Evolutionary conservation across 2,797 vertebrate species (phyloP).

Genomic region (Brotula barbata): DNA sequence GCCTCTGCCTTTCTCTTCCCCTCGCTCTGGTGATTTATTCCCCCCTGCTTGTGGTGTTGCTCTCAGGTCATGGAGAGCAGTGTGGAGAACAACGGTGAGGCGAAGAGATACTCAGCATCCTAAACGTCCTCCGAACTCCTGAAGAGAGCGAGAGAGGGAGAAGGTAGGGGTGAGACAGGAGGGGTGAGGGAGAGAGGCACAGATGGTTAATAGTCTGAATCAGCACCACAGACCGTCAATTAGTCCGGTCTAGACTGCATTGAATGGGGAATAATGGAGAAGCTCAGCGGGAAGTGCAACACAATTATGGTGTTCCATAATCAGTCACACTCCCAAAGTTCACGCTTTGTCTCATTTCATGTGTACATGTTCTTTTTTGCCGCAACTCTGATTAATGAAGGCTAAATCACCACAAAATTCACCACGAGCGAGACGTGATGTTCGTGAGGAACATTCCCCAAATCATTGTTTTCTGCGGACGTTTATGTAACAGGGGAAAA

Average conservation of each 20-base stretch:
- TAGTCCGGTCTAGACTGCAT: slow-evolving; percentile 52
- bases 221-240: slow-evolving; percentile 44
- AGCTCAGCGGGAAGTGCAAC: slow-evolving; percentile 43
- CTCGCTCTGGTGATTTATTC: slow-evolving; percentile 60
- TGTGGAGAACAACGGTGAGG: slow-evolving; percentile 61
- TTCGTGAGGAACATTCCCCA: too few relatives aligned
- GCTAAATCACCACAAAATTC: too few relatives aligned
- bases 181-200: slow-evolving; percentile 23
- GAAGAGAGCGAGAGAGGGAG: slow-evolving; percentile 22
- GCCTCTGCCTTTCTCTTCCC: slow-evolving; percentile 62
- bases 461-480: too few relatives aligned
- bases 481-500: too few relatives aligned
- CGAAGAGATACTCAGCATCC: slow-evolving; percentile 77
- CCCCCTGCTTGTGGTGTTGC: slow-evolving; percentile 59
- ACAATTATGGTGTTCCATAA: slow-evolving; percentile 44
- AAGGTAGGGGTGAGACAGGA: not conserved
- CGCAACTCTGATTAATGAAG: too few relatives aligned
- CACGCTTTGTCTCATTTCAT: not conserved
- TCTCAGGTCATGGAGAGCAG: slow-evolving; percentile 79
- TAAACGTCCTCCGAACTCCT: slow-evolving; percentile 73
- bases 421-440: too few relatives aligned
- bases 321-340: slow-evolving; percentile 23
- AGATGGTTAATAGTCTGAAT: slow-evolving; percentile 67
- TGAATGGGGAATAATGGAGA: slow-evolving; percentile 50
- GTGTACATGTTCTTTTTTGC: too few relatives aligned